phyloP scores from a whole-genome alignment of 2,797 vertebrate species.

The Helostoma temminkii region DNA sequence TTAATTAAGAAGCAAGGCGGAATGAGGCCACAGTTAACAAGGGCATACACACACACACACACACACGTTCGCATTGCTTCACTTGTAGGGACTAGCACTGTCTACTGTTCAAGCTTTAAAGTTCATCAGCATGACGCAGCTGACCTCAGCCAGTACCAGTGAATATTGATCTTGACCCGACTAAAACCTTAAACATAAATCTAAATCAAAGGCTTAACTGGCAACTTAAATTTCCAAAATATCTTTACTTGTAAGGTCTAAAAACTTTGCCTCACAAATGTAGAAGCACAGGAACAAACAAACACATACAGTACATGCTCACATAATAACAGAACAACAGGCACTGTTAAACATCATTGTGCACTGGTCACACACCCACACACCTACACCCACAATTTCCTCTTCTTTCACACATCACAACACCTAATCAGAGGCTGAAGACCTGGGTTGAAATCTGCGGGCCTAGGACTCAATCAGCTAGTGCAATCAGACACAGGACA shows the following conservation, averaged over 20 bases:
- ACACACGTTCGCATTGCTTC: constrained; percentile 49
- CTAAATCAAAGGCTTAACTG: neutral
- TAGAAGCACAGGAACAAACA: constrained; percentile 2
- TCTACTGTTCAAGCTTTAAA: constrained; percentile 18
- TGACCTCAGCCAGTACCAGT: constrained; percentile 7
- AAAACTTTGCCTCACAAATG: constrained; percentile 13
- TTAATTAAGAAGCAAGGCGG: constrained; percentile 85
- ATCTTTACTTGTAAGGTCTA: neutral
- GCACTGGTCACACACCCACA: constrained; percentile 6
- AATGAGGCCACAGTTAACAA: constrained; percentile 80
- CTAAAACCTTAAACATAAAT: constrained; percentile 3
- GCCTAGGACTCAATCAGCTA: constrained; percentile 77
- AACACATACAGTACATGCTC: constrained; percentile 5
- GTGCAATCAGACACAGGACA: constrained; percentile 74
- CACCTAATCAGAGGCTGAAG: constrained; percentile 77
- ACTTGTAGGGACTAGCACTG: constrained; percentile 44
- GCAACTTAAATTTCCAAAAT: neutral
- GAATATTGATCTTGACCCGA: constrained; percentile 7
- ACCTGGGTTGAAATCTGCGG: constrained; percentile 70
- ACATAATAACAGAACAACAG: constrained; percentile 18
- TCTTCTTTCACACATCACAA: constrained; percentile 67
- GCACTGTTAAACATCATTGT: constrained; percentile 28
- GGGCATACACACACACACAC: constrained; percentile 55
- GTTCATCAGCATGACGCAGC: constrained; percentile 1
- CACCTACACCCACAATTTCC: constrained; percentile 36